These are phyloP conservation scores for Laticauda laticaudata DNA, from an alignment of 2,113 vertebrate species.

Conservation along the genomic window DNA sequence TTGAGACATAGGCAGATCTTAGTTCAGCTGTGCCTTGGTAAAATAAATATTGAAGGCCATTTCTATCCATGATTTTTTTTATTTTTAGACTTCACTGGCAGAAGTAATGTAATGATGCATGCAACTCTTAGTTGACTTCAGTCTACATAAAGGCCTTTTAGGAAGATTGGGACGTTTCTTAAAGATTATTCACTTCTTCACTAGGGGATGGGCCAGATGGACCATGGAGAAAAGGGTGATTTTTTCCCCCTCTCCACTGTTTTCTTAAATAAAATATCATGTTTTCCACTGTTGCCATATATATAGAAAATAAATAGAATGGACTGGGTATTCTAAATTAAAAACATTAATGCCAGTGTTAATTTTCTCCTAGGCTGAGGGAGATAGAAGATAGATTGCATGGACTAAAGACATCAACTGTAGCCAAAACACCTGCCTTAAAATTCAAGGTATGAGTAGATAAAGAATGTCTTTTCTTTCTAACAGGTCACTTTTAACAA, in stretches of 20 bases:
- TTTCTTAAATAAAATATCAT: background rate
- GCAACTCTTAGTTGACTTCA: background rate
- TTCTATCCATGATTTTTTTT: background rate
- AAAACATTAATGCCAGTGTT: background rate
- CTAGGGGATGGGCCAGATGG: background rate
- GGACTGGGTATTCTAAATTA: background rate
- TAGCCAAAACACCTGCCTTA: conserved; percentile 83
- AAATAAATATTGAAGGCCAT: background rate
- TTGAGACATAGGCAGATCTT: background rate
- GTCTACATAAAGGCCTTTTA: background rate
- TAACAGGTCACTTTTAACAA: background rate
- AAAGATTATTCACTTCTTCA: background rate
- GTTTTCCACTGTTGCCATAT: background rate
- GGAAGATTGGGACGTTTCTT: background rate
- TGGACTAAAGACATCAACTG: conserved; percentile 78
- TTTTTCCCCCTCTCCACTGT: background rate
- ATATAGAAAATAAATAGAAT: background rate
- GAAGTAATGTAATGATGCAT: background rate
- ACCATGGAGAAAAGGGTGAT: no score
- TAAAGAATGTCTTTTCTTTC: background rate
- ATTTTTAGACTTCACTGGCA: background rate
- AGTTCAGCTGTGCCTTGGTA: background rate
- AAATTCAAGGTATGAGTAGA: conserved; percentile 87
- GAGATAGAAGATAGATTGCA: conserved; percentile 88
- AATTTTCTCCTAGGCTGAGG: conserved; percentile 75